A percentile compares a stretch with the other conserved stretches of the same genome.
Evolutionary conservation across 2,888 invertebrate genomes (phyloP).

Genomic region (Serrognathus titanus): DNA sequence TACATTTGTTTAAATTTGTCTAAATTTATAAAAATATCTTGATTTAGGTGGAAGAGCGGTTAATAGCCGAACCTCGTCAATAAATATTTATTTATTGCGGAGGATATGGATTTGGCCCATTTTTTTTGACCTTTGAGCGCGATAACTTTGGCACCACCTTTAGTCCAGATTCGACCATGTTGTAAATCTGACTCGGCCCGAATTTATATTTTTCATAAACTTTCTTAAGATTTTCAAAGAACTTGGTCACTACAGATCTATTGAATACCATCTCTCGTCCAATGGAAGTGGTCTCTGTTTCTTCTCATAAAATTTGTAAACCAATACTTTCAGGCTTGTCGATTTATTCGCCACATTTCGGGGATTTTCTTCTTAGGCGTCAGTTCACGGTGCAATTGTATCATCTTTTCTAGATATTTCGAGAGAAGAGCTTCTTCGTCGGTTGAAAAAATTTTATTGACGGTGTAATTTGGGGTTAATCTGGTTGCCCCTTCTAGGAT

Average conservation of each 20-base stretch:
- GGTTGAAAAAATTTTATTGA: neutral
- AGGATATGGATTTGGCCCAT: too few species aligned
- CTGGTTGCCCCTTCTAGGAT: constrained; percentile 1
- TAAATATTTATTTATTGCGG: too few species aligned
- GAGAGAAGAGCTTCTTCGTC: neutral
- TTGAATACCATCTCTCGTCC: neutral
- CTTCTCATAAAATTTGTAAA: neutral
- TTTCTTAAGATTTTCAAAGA: neutral
- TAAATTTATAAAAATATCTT: too few species aligned
- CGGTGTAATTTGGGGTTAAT: neutral
- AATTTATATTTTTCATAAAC: neutral
- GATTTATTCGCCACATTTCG: constrained; percentile 3
- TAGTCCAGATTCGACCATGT: neutral
- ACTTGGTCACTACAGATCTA: neutral
- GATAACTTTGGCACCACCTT: neutral
- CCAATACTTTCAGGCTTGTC: neutral
- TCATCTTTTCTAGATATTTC: neutral
- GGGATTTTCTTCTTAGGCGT: neutral
- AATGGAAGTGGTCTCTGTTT: neutral
- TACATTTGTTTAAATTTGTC: too few species aligned
- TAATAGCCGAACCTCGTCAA: too few species aligned
- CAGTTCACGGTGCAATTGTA: neutral
- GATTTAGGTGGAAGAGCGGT: too few species aligned
- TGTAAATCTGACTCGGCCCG: constrained; percentile 1
- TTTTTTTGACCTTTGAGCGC: constrained; percentile 5